phyloP scores from a whole-genome alignment of 1,140 invertebrate species.

The Reticulitermes speratus region DNA sequence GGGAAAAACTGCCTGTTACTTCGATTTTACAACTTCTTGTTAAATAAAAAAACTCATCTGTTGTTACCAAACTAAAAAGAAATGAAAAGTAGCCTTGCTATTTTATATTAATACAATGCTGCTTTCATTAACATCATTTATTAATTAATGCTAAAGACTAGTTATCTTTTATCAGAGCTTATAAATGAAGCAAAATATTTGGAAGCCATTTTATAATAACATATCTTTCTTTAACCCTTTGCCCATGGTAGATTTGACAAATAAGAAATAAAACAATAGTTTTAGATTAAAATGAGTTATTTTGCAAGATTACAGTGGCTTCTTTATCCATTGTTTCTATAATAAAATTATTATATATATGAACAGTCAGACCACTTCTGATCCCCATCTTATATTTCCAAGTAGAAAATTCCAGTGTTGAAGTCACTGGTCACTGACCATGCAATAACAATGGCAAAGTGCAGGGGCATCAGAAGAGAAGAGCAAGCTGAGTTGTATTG shows the following conservation, averaged over 20 bases:
- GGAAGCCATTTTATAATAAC: constrained; percentile 27
- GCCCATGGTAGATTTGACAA: constrained; percentile 17
- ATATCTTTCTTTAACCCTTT: constrained; percentile 24
- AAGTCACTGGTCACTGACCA: neutral
- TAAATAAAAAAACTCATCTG: neutral
- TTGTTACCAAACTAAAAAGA: constrained; percentile 3
- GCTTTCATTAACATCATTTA: neutral
- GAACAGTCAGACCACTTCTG: neutral
- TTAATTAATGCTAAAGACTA: constrained; percentile 29
- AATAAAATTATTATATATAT: neutral
- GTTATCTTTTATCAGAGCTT: constrained; percentile 25
- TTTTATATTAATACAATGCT: constrained; percentile 25
- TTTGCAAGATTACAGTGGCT: neutral
- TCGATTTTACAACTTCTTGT: constrained; percentile 1
- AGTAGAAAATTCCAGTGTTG: neutral
- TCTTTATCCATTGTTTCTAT: neutral
- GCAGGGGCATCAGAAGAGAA: neutral
- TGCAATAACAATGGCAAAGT: neutral
- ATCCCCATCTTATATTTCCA: neutral
- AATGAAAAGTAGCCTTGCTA: constrained; percentile 8
- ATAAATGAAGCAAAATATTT: constrained; percentile 25
- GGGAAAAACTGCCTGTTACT: constrained; percentile 18
- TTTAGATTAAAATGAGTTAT: neutral
- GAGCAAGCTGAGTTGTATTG: neutral
- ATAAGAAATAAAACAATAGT: neutral